Conservation (phyloP, 2,113 vertebrate species). For the Girardinichthys multiradiatus region DNA sequence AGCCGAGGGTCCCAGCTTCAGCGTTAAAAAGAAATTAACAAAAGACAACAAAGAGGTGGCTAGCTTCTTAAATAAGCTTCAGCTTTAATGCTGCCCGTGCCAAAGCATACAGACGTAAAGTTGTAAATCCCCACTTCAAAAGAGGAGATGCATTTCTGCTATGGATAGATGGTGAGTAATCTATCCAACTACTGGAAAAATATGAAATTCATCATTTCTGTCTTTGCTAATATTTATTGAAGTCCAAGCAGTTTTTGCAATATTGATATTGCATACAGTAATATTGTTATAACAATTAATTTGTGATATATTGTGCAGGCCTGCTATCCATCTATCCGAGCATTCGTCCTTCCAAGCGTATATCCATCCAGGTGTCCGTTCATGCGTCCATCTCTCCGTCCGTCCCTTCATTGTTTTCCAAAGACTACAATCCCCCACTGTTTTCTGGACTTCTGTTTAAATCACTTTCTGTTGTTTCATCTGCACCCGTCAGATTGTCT, state of each 20-base stretch:
- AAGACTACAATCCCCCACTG: constrained; percentile 41
- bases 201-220: too few relatives aligned
- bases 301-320: neutral
- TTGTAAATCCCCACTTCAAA: neutral
- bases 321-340: neutral
- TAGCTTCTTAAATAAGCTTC: too few relatives aligned
- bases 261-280: neutral
- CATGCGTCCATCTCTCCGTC: too few relatives aligned
- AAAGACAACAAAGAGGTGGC: too few relatives aligned
- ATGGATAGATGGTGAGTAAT: too few relatives aligned
- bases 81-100: neutral
- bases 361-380: constrained; percentile 1
- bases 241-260: neutral
- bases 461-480: constrained; percentile 48
- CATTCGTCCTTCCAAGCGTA: neutral
- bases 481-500: constrained; percentile 56
- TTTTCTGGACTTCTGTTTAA: constrained; percentile 41
- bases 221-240: neutral
- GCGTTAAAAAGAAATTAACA: too few relatives aligned
- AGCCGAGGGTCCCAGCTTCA: too few relatives aligned
- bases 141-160: neutral
- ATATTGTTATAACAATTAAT: neutral
- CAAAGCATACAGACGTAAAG: neutral
- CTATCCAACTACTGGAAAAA: too few relatives aligned
- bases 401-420: constrained; percentile 4